Conservation (phyloP, 2,888 invertebrate species). For the Poecilus cupreus region DNA sequence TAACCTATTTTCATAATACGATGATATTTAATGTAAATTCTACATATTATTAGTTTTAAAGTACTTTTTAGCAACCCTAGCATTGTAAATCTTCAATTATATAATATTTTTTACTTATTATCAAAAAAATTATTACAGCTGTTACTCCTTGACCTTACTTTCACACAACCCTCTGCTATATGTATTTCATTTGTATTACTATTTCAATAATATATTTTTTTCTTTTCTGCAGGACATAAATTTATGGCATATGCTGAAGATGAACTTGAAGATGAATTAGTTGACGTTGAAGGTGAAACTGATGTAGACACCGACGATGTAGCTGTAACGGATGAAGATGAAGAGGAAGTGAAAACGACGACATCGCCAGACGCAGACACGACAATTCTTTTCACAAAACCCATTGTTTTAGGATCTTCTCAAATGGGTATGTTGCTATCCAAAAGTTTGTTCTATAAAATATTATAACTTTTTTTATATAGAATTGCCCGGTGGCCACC, state of each 20-base stretch:
- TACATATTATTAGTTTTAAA: not conserved
- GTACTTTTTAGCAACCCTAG: no score
- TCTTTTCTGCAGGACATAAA: conserved; percentile 71
- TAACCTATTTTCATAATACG: conserved; percentile 46
- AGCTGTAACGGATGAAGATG: conserved; percentile 77
- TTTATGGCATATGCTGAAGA: conserved; percentile 78
- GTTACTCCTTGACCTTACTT: no score
- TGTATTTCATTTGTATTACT: not conserved
- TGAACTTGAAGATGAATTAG: conserved; percentile 81
- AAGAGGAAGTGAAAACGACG: conserved; percentile 80
- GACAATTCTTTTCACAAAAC: conserved; percentile 91
- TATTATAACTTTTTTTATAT: not conserved
- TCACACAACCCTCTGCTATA: not conserved
- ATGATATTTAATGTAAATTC: not conserved
- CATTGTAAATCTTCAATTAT: not conserved
- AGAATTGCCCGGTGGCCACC: conserved; percentile 94
- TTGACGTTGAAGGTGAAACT: conserved; percentile 80
- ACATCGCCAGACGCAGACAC: conserved; percentile 95
- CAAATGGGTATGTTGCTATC: conserved; percentile 77
- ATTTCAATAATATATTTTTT: not conserved
- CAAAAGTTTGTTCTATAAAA: not conserved
- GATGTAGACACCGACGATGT: conserved; percentile 77
- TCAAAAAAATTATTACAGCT: no score
- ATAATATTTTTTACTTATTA: not conserved
- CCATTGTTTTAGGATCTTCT: conserved; percentile 78